phyloP scores from a whole-genome alignment of 2,888 invertebrate species.

The Agrochola lota region DNA sequence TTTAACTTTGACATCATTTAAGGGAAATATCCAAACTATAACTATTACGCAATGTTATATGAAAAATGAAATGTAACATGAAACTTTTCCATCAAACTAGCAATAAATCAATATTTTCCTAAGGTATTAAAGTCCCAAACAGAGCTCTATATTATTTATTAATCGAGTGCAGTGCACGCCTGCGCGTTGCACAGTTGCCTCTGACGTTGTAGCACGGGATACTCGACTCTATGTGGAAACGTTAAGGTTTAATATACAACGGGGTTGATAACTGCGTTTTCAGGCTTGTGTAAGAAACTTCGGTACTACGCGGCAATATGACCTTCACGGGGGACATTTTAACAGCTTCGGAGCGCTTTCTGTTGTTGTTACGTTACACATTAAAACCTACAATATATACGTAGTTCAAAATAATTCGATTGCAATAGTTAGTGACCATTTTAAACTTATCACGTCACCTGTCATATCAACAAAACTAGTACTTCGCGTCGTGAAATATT shows the following conservation, averaged over 20 bases:
- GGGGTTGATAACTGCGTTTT: constrained; percentile 17
- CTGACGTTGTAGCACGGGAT: neutral
- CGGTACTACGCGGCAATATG: neutral
- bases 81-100: neutral
- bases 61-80: no score
- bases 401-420: neutral
- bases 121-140: constrained; percentile 3
- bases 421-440: neutral
- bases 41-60: neutral
- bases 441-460: neutral
- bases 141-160: constrained; percentile 13
- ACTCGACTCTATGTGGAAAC: neutral
- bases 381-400: neutral
- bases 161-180: constrained; percentile 34
- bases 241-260: neutral
- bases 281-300: constrained; percentile 1
- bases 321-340: constrained; percentile 13
- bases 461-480: neutral
- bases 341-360: neutral
- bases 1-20: neutral
- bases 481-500: neutral
- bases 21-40: neutral
- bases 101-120: constrained; percentile 35
- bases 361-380: neutral
- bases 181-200: constrained; percentile 48